Evolutionary conservation across 2,888 invertebrate species (phyloP).

Genomic region (Amphipoea lucens): DNA sequence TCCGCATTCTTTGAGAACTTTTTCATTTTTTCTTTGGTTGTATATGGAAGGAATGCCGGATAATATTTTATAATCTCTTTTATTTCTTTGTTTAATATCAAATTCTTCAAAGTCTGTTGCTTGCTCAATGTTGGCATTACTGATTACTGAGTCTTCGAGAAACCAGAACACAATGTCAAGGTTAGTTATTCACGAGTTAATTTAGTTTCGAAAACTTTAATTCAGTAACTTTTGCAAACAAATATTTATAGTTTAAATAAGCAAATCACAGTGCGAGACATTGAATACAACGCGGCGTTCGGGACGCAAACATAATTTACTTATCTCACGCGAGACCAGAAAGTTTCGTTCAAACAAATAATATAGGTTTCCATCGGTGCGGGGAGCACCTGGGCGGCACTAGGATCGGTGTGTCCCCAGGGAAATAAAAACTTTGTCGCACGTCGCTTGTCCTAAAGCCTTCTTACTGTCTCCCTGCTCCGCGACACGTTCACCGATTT

Average conservation of each 20-base stretch:
- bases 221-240: slow-evolving; percentile 49
- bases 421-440: slow-evolving; percentile 91
- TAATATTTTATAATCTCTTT: slow-evolving; percentile 51
- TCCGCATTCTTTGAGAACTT: slow-evolving; percentile 65
- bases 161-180: slow-evolving; percentile 22
- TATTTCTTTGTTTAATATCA: slow-evolving; percentile 36
- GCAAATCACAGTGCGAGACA: slow-evolving; percentile 75
- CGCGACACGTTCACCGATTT: slow-evolving; percentile 87
- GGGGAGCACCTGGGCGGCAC: slow-evolving; percentile 88
- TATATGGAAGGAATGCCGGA: slow-evolving; percentile 49
- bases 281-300: slow-evolving; percentile 84
- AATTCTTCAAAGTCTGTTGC: slow-evolving; percentile 14
- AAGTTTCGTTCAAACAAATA: slow-evolving; percentile 90
- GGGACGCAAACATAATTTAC: slow-evolving; percentile 88
- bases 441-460: slow-evolving; percentile 89
- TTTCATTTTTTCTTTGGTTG: slow-evolving; percentile 66
- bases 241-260: slow-evolving; percentile 72
- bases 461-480: slow-evolving; percentile 84
- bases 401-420: slow-evolving; percentile 89
- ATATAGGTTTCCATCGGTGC: slow-evolving; percentile 88
- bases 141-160: background rate
- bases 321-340: slow-evolving; percentile 89
- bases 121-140: background rate
- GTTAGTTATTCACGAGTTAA: slow-evolving; percentile 31
- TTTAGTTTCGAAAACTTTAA: slow-evolving; percentile 44